phyloP scores from a whole-genome alignment of 2,797 vertebrate species.

The Monodelphis domestica region DNA sequence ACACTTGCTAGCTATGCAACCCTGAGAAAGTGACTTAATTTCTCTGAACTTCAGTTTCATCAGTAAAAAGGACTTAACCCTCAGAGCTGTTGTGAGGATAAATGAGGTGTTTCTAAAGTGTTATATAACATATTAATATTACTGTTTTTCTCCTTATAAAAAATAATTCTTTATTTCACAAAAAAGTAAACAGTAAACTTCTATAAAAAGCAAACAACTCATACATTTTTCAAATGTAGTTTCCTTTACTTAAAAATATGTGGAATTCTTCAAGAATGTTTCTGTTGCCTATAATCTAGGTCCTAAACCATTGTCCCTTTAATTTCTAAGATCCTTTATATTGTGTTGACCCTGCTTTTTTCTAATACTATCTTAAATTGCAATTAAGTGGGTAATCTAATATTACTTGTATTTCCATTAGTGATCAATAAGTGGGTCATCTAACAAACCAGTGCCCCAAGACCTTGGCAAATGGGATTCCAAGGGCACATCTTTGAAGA shows the following conservation, averaged over 20 bases:
- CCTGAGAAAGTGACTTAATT: background rate
- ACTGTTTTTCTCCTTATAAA: conserved; percentile 35
- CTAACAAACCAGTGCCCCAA: background rate
- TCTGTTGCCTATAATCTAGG: background rate
- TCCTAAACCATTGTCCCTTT: background rate
- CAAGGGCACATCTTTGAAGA: background rate
- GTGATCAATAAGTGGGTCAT: background rate
- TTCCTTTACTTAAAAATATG: conserved; percentile 28
- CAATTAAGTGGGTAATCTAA: too few species aligned
- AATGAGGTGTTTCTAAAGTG: background rate
- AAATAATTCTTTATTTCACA: conserved; percentile 39
- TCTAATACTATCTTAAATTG: too few species aligned
- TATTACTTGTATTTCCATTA: background rate
- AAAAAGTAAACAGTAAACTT: conserved; percentile 38
- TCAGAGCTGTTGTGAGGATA: background rate
- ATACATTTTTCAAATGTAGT: conserved; percentile 40
- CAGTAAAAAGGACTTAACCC: background rate
- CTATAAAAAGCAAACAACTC: conserved; percentile 46
- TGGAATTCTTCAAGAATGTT: background rate
- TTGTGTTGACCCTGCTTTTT: background rate
- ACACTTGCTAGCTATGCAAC: background rate
- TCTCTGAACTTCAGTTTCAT: background rate
- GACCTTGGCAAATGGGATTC: background rate
- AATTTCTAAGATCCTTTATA: conserved; percentile 26
- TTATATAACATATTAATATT: background rate